These are phyloP conservation scores for Threskiornis aethiopicus DNA, from an alignment of 2,797 vertebrate species.

Conservation along the genomic window DNA sequence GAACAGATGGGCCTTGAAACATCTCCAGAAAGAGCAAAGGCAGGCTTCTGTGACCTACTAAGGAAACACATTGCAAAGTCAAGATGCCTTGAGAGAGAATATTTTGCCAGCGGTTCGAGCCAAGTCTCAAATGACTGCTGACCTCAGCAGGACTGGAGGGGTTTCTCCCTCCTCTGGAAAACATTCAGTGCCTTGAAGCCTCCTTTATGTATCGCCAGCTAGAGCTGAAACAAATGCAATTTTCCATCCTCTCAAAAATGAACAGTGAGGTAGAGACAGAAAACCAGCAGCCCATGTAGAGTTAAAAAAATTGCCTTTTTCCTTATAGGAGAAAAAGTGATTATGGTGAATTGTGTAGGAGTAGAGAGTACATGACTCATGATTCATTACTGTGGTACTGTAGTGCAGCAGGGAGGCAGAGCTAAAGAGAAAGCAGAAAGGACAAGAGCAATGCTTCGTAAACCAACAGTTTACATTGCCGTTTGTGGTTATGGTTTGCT, in stretches of 20 bases:
- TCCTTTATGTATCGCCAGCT: not conserved
- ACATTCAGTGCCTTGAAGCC: not conserved
- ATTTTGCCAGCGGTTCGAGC: not conserved
- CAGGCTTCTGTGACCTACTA: not conserved
- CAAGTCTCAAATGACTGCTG: not conserved
- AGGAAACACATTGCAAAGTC: not conserved
- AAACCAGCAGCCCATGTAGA: not conserved
- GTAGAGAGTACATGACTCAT: constrained; percentile 38
- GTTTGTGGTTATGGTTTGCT: not conserved
- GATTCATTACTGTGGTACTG: not conserved
- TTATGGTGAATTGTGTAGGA: constrained; percentile 40
- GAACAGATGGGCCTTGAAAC: constrained; percentile 7
- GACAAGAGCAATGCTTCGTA: constrained; percentile 1
- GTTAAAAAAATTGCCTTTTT: not conserved
- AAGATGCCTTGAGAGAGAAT: not conserved
- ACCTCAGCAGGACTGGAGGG: not conserved
- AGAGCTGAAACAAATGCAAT: not conserved
- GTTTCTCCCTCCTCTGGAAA: not conserved
- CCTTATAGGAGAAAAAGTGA: not conserved
- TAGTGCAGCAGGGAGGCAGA: not conserved
- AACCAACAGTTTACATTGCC: not conserved
- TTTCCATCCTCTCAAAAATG: not conserved
- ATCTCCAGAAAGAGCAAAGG: not conserved
- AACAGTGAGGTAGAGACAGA: not conserved
- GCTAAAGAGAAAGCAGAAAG: not conserved